These are phyloP conservation scores for Holotrichia oblita DNA, from an alignment of 1,140 invertebrate species.

Conservation along the genomic window DNA sequence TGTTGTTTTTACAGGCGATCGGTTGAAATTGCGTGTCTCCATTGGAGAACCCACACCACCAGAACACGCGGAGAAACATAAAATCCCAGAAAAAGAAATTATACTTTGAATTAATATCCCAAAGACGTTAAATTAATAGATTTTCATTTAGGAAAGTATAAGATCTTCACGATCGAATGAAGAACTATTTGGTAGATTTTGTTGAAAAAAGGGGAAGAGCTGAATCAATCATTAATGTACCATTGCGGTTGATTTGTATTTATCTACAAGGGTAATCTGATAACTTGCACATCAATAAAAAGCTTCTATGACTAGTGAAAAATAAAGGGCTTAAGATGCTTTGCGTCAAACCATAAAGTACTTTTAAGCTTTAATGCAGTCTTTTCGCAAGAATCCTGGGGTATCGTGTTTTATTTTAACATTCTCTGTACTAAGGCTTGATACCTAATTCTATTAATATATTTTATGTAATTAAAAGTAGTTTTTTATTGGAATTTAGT, in stretches of 20 bases:
- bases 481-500: not conserved
- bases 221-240: not conserved
- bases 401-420: no score
- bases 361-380: no score
- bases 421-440: no score
- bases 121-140: conserved; percentile 27
- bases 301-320: no score
- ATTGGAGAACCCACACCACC: not conserved
- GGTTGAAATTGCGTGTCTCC: conserved; percentile 48
- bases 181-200: not conserved
- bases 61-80: not conserved
- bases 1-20: conserved; percentile 56
- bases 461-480: not conserved
- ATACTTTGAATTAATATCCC: conserved; percentile 39
- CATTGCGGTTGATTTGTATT: not conserved
- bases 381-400: no score
- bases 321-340: no score
- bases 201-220: not conserved
- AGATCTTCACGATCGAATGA: conserved; percentile 2
- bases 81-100: conserved; percentile 37
- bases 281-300: no score
- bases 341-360: no score
- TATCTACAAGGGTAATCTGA: not conserved
- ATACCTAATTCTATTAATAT: no score
- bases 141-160: not conserved